phyloP scores from a whole-genome alignment of 1,140 invertebrate genomes.

The Aricia agestis region DNA sequence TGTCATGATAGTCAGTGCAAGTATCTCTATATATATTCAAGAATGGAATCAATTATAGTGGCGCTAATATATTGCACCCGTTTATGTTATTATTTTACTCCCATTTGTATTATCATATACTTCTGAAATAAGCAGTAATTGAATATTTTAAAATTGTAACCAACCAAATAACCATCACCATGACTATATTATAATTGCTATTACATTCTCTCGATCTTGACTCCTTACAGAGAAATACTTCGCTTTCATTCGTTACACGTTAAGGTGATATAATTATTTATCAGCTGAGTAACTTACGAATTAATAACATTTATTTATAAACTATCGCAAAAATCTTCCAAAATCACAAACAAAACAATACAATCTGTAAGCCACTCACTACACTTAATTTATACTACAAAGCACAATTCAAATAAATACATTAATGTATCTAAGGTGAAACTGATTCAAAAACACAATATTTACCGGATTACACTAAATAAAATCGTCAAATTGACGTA shows the following conservation, averaged over 20 bases:
- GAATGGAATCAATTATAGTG: constrained; percentile 67
- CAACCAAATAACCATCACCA: constrained; percentile 42
- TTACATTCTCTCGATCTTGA: constrained; percentile 44
- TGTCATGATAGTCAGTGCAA: constrained; percentile 80
- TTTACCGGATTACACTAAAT: constrained; percentile 68
- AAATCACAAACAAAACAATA: constrained; percentile 76
- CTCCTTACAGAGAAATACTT: not conserved
- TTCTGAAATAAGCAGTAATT: constrained; percentile 62
- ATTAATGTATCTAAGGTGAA: constrained; percentile 35
- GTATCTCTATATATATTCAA: constrained; percentile 61
- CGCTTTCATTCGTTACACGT: constrained; percentile 1
- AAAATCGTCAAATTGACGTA: constrained; percentile 76
- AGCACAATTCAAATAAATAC: constrained; percentile 38
- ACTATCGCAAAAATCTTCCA: constrained; percentile 63
- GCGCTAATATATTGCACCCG: constrained; percentile 66
- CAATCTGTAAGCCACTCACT: constrained; percentile 65
- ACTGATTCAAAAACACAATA: constrained; percentile 55
- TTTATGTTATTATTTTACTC: constrained; percentile 63
- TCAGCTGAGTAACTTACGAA: not conserved
- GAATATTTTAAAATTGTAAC: constrained; percentile 37
- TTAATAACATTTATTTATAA: constrained; percentile 43
- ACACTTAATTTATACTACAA: constrained; percentile 40
- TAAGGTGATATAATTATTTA: not conserved
- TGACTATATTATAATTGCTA: constrained; percentile 61
- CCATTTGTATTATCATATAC: constrained; percentile 70